Conservation (phyloP, 2,888 invertebrate species). For the Scaptomyza tumidula region DNA sequence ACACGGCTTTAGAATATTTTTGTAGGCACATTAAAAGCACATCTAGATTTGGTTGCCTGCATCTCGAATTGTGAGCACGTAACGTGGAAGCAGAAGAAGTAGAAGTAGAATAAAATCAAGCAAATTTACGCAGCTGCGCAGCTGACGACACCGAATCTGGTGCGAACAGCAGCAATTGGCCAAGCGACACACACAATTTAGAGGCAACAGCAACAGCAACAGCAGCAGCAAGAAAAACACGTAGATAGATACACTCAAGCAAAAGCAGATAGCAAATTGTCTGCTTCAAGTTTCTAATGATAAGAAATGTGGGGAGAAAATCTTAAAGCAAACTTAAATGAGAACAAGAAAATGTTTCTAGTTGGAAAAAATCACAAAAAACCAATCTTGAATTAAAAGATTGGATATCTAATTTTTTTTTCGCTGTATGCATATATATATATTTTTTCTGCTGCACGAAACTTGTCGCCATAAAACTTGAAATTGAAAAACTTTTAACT, state of each 20-base stretch:
- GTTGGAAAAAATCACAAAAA: background rate
- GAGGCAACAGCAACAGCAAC: background rate
- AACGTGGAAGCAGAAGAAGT: conserved; percentile 7
- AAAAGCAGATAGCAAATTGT: background rate
- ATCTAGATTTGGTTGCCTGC: conserved; percentile 27
- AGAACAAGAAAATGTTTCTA: background rate
- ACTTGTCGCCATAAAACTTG: conserved; percentile 80
- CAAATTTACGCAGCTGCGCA: conserved; percentile 58
- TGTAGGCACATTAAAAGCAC: conserved; percentile 45
- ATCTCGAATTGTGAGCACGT: conserved; percentile 69
- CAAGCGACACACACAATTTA: conserved; percentile 32
- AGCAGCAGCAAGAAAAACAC: conserved; percentile 1
- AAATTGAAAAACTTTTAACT: conserved; percentile 79
- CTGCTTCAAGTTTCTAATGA: background rate
- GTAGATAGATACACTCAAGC: background rate
- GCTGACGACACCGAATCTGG: conserved; percentile 33
- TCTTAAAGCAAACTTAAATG: background rate
- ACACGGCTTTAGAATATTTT: conserved; percentile 40
- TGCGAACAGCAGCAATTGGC: conserved; percentile 41
- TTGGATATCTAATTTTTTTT: conserved; percentile 1
- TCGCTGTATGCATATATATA: background rate
- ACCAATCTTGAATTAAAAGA: background rate
- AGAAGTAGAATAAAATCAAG: conserved; percentile 52
- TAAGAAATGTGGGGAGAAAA: background rate
- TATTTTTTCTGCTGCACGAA: conserved; percentile 39